Percentiles rank a stretch among this genome's conserved stretches.
Conservation (phyloP, 2,888 invertebrate genomes). For the Atethmia centrago region DNA sequence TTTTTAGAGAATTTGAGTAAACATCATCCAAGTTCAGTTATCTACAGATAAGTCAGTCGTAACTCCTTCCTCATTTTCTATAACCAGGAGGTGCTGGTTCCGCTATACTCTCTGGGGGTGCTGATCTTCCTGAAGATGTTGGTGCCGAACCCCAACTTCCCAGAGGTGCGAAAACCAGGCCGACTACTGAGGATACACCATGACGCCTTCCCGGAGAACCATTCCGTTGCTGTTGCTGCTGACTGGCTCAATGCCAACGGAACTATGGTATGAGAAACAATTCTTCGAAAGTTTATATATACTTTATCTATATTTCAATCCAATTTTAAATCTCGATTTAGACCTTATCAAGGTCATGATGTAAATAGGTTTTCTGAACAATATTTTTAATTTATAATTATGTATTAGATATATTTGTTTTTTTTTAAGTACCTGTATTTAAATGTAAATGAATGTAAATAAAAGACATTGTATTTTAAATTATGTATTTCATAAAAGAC, state of each 20-base stretch:
- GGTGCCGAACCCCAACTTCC: constrained; percentile 94
- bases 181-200: constrained; percentile 91
- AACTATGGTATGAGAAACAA: constrained; percentile 76
- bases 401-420: no score
- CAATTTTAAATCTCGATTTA: neutral
- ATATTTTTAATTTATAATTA: neutral
- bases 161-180: constrained; percentile 92
- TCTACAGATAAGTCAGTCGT: neutral
- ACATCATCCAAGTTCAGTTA: neutral
- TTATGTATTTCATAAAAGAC: neutral
- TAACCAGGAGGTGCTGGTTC: constrained; percentile 94
- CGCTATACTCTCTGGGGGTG: constrained; percentile 94
- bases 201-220: constrained; percentile 85
- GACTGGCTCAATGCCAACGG: constrained; percentile 89
- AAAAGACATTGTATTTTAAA: neutral
- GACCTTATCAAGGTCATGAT: no score
- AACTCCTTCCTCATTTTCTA: neutral
- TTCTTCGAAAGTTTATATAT: neutral
- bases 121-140: constrained; percentile 93
- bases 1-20: neutral
- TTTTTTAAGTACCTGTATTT: no score
- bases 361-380: neutral
- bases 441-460: no score
- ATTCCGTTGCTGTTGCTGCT: constrained; percentile 93
- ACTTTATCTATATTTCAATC: neutral